Conservation (phyloP, 2,797 vertebrate species). For the Rhinophrynus dorsalis region DNA sequence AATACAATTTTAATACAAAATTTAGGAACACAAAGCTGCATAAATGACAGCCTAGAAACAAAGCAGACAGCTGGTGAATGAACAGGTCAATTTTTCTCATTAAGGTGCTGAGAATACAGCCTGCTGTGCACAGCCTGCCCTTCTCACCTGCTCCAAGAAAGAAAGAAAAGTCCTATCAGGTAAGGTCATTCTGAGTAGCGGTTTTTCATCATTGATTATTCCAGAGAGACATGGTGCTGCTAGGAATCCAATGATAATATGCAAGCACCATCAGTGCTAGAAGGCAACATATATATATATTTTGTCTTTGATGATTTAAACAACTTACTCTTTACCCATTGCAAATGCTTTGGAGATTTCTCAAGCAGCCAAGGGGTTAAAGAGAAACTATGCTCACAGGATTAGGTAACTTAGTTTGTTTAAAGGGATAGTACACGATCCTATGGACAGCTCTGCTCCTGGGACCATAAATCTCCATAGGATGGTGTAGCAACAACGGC, state of each 20-base stretch:
- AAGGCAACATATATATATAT: not conserved
- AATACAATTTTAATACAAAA: constrained; percentile 22
- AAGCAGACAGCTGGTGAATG: constrained; percentile 57
- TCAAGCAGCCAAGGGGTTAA: too few species aligned
- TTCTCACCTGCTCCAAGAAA: constrained; percentile 59
- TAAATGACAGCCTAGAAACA: constrained; percentile 53
- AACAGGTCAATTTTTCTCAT: constrained; percentile 68
- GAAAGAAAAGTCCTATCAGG: constrained; percentile 56
- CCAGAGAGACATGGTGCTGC: constrained; percentile 48
- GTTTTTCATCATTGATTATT: constrained; percentile 63
- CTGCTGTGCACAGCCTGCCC: constrained; percentile 40
- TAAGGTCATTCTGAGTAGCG: constrained; percentile 55
- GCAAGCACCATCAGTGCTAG: constrained; percentile 16
- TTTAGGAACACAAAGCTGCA: constrained; percentile 50
- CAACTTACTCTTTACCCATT: too few species aligned
- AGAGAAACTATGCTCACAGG: too few species aligned
- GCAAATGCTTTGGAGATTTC: too few species aligned
- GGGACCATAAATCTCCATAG: too few species aligned
- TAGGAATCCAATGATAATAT: constrained; percentile 47
- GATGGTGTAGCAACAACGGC: too few species aligned
- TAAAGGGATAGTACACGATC: too few species aligned
- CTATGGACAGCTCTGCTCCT: too few species aligned
- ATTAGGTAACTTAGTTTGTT: too few species aligned
- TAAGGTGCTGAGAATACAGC: constrained; percentile 53
- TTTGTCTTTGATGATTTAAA: too few species aligned